Percentiles rank a stretch among this genome's conserved stretches.
Conservation (phyloP, 2,113 vertebrate genomes). For the Hippocampus zosterae region DNA sequence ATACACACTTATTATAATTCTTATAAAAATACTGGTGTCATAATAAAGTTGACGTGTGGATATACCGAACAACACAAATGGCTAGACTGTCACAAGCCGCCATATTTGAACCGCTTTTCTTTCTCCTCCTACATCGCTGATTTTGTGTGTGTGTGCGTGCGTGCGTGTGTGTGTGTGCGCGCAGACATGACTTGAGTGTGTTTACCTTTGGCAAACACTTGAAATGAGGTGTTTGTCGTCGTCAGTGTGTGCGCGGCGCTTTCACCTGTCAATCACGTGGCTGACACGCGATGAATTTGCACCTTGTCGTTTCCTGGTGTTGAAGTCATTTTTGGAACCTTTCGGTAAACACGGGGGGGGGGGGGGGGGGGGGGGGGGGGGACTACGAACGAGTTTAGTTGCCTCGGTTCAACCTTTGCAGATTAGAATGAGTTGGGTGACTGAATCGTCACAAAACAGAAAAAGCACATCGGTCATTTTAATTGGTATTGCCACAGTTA, state of each 20-base stretch:
- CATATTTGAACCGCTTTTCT: background rate
- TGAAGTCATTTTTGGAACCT: background rate
- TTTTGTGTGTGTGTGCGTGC: too few relatives aligned
- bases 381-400: too few relatives aligned
- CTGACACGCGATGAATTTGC: background rate
- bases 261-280: background rate
- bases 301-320: background rate
- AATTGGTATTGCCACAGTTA: too few relatives aligned
- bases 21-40: too few relatives aligned
- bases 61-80: background rate
- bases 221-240: constrained; percentile 25
- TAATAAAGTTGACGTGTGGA: too few relatives aligned
- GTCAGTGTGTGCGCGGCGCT: background rate
- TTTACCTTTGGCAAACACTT: constrained; percentile 50
- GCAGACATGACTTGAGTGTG: constrained; percentile 6
- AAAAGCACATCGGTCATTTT: too few relatives aligned
- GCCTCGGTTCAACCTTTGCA: too few relatives aligned
- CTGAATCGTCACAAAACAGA: too few relatives aligned
- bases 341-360: background rate
- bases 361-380: too few relatives aligned
- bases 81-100: too few relatives aligned
- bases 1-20: too few relatives aligned
- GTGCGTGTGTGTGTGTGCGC: background rate
- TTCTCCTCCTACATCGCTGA: background rate
- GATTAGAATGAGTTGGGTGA: too few relatives aligned